Base-by-base conservation (phyloP, 2,888 invertebrate genomes). In the Dermolepida albohirtum region DNA sequence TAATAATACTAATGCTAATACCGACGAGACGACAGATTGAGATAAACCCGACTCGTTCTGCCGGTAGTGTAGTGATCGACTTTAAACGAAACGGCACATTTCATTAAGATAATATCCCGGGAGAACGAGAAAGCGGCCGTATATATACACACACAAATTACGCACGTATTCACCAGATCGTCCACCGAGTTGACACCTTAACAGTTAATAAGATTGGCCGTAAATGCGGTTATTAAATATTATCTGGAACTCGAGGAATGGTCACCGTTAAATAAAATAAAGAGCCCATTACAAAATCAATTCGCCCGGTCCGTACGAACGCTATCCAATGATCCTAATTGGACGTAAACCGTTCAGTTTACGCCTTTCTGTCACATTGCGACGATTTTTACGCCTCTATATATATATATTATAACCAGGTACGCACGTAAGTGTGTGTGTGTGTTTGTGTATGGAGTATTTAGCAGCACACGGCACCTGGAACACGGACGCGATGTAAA, bases 321-420 rank as follows among this genome's bases (percentile, higher is more conserved):
- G 68, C 66, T 66, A 66, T 67, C 67, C 68, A 72, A 67, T 70
- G 72, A 70, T 69, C 69, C 57, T 68, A 71, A 72, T 70, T 68
- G 69, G 67, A 72, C 71, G 68, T 70, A 68, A 72, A 72, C 68
- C 66, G 59, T 67, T 69, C 70, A 68, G 70, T 71, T 72, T 71
- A 71, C 70, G 68, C 69, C 70, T 68, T 68, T 68, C 69, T 70
- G 69, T 71, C 70, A 64, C 69, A 69, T 70, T 66, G 62, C 47
- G 55, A 41, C 43, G 55, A 66, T 70, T 71, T 71, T 71, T 70
- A 64, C 64, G 44, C 59, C 68, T 51, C 54, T 52, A 27, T 57
- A 62, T 63, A 40, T 17, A 14, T 59, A 34, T 39, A 40, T 16
- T 62, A 62, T 62, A 62, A 62, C 47, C 59, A 34, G 59, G 47